Evolutionary conservation across 2,888 invertebrate species (phyloP).

Genomic region (Andrena camellia): DNA sequence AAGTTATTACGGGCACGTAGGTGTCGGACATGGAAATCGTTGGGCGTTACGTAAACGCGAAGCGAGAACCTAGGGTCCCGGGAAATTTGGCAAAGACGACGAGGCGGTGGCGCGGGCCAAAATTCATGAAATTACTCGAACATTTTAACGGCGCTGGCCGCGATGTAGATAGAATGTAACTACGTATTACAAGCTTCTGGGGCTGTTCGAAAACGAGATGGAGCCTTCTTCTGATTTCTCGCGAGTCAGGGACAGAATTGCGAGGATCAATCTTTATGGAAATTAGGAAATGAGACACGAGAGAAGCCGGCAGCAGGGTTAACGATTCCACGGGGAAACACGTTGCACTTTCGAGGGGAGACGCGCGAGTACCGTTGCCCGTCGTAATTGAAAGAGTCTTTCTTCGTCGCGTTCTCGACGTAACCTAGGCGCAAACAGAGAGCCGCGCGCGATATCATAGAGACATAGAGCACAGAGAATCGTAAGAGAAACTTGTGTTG

Average conservation of each 20-base stretch:
- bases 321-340: conserved; percentile 10
- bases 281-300: conserved; percentile 9
- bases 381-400: conserved; percentile 45
- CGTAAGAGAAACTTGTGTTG: conserved; percentile 3
- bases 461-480: neutral
- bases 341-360: neutral
- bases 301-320: conserved; percentile 4
- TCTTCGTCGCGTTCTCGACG: conserved; percentile 5
- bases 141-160: neutral
- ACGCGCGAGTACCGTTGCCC: conserved; percentile 9
- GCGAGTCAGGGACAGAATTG: neutral
- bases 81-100: conserved; percentile 40
- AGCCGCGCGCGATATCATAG: too few species aligned
- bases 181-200: too few species aligned
- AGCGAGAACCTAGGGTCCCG: conserved; percentile 14
- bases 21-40: conserved; percentile 35
- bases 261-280: conserved; percentile 15
- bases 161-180: neutral
- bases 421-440: too few species aligned
- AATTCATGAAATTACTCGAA: conserved; percentile 27
- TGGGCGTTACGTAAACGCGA: conserved; percentile 23
- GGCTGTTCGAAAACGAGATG: neutral
- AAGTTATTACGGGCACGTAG: conserved; percentile 7
- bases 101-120: conserved; percentile 30
- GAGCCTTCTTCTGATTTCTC: neutral